These are phyloP conservation scores for Brachionus angularis DNA, from an alignment of 1,140 invertebrate species.

Conservation along the genomic window DNA sequence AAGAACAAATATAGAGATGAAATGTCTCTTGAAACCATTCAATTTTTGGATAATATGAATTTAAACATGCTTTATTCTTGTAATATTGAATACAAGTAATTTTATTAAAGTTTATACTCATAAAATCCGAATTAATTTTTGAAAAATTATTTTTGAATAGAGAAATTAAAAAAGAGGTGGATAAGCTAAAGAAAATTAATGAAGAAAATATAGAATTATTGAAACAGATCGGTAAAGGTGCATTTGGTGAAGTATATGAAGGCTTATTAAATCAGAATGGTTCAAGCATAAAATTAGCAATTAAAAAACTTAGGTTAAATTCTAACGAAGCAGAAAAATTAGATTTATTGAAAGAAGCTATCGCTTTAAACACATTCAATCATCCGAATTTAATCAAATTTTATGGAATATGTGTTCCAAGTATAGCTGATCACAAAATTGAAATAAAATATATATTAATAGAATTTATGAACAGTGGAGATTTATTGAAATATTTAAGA, in stretches of 20 bases:
- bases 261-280: constrained; percentile 21
- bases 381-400: constrained; percentile 37
- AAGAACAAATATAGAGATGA: not conserved
- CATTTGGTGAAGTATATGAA: constrained; percentile 39
- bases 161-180: constrained; percentile 20
- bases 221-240: constrained; percentile 28
- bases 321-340: constrained; percentile 6
- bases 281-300: not conserved
- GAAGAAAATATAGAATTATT: constrained; percentile 15
- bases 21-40: not conserved
- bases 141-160: not conserved
- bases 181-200: not conserved
- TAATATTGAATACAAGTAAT: constrained; percentile 17
- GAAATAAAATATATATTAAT: constrained; percentile 32
- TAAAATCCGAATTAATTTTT: not conserved
- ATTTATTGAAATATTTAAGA: constrained; percentile 20
- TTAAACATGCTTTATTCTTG: constrained; percentile 23
- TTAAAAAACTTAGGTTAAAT: constrained; percentile 18
- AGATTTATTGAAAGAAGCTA: constrained; percentile 40
- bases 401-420: not conserved
- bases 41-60: constrained; percentile 41
- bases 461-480: constrained; percentile 26
- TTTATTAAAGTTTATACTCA: not conserved
- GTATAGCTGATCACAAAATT: not conserved
- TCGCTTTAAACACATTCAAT: constrained; percentile 18